These are phyloP conservation scores for Phortica variegata DNA, from an alignment of 1,140 invertebrate genomes.

Conservation along the genomic window DNA sequence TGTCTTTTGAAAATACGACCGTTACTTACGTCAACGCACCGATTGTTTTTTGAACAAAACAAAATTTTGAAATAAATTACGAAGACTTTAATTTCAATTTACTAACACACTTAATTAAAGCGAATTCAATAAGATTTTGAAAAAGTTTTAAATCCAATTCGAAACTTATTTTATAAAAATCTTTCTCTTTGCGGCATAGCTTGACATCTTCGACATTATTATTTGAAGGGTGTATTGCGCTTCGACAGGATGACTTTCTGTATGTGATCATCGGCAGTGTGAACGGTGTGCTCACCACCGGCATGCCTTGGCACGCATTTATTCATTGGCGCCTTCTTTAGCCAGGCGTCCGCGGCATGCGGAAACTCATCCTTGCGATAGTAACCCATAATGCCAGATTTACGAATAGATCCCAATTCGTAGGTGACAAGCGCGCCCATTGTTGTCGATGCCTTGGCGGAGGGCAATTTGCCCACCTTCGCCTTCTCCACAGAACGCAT, in stretches of 20 bases:
- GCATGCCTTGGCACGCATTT: constrained; percentile 71
- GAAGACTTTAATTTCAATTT: no score
- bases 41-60: no score
- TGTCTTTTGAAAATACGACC: no score
- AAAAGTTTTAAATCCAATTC: no score
- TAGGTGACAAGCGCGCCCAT: constrained; percentile 69
- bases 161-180: no score
- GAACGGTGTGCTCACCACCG: constrained; percentile 71
- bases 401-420: constrained; percentile 62
- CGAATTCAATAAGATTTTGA: no score
- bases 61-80: no score
- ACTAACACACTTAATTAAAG: no score
- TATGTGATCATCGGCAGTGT: constrained; percentile 65
- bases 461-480: constrained; percentile 57
- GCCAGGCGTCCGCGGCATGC: constrained; percentile 33
- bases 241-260: constrained; percentile 43
- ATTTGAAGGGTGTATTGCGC: no score
- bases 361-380: constrained; percentile 50
- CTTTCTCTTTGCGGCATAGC: no score
- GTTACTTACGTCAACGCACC: no score
- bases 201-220: no score
- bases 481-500: constrained; percentile 65
- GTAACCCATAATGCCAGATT: constrained; percentile 46
- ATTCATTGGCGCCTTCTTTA: constrained; percentile 45
- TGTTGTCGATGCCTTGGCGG: constrained; percentile 58